phyloP scores from a whole-genome alignment of 1,140 invertebrate genomes.

The Lordiphosa mommai region DNA sequence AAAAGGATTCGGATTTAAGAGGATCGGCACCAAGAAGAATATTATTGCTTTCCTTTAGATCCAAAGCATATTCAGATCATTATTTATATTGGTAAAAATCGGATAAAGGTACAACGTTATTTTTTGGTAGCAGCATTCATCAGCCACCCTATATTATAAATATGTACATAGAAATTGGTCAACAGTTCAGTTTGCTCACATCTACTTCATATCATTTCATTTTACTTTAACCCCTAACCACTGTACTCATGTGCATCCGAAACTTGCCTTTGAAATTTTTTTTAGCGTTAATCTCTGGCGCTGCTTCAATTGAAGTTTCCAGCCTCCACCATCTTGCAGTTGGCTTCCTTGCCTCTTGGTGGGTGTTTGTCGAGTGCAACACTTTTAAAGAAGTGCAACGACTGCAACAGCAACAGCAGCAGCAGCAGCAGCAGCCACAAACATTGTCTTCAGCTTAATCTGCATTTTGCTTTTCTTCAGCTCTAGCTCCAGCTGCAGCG shows the following conservation, averaged over 20 bases:
- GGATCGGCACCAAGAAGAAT: too few species aligned
- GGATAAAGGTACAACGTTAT: too few species aligned
- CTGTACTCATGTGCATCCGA: constrained; percentile 7
- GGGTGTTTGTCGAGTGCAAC: constrained; percentile 52
- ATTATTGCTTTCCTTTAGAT: too few species aligned
- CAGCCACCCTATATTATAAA: too few species aligned
- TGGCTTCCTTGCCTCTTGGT: constrained; percentile 26
- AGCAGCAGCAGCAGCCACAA: constrained; percentile 7
- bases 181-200: too few species aligned
- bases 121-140: too few species aligned
- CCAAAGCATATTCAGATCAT: too few species aligned
- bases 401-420: constrained; percentile 15
- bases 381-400: constrained; percentile 62
- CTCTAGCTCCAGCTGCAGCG: constrained; percentile 40
- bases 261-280: constrained; percentile 32
- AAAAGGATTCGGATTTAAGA: too few species aligned
- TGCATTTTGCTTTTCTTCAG: constrained; percentile 13
- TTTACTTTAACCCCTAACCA: not conserved
- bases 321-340: constrained; percentile 9
- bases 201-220: not conserved
- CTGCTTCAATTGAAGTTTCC: constrained; percentile 54
- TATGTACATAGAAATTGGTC: too few species aligned
- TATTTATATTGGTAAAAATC: too few species aligned
- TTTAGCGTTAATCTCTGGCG: constrained; percentile 30
- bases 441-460: constrained; percentile 7